Base-by-base conservation (phyloP, 2,113 vertebrate species). In the Siniperca knerii region DNA sequence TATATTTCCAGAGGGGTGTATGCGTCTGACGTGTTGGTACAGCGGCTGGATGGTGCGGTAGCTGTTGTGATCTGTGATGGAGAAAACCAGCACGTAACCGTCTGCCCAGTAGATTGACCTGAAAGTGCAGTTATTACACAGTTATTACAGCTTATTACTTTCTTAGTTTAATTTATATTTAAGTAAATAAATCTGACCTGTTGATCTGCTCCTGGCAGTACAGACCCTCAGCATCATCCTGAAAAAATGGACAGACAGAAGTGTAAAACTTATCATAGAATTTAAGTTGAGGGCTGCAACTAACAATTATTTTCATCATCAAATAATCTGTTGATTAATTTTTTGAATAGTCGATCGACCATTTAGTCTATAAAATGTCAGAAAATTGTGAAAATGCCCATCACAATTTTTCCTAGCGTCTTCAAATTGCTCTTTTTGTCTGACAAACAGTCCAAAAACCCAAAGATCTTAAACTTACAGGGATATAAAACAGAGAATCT, bases 71-170 rank as follows among this genome's bases (percentile, higher is more conserved):
- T 98, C 97, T 2, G 97, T 98, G 94, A 98, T 98, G 95, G 97
- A 98, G 68, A 97, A 98, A 0, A 97, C 97, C 23, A 98, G 93
- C 2, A 98, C 97, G 44, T 98, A 98, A 8, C 97, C 97, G 16
- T 98, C 97, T 0, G 97, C 97, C 97, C 97, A 98, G 94, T 98
- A 98, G 94, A 98, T 97, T 0, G 97, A 98, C 96, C 97, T 98
- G 94, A 0, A 55, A 35, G 58, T 15, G 18, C 29, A 66, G 29
- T 48, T 4, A 37, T 18, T 11, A 6, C 0, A 9, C 9, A 29
- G 23, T 67, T 48, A 61, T 10, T 23, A 40, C 37, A 55, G 18
- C 23, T 37, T 40, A 11, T 75, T 8, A 58, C 29, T 33, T 42
- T 4, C 16, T 15, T 1, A 4, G 8, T 52, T 69, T 3, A 66